Evolutionary conservation across 92 coral and sea anemone genomes (phyloP).

Genomic region (Pocillopora meandrina): DNA sequence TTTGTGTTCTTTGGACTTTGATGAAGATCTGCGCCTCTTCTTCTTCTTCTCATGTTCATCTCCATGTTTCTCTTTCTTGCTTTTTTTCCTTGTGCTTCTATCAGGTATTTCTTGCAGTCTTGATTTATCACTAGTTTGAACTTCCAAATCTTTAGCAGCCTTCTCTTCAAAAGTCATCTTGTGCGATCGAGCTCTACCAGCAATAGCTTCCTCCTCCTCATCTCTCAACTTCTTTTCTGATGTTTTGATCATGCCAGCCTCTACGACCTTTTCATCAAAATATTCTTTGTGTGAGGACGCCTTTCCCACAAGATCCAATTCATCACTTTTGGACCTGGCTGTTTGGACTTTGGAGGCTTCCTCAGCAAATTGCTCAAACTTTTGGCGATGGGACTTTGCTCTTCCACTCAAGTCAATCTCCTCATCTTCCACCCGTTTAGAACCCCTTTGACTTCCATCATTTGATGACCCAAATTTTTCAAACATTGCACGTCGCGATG

Average conservation of each 20-base stretch:
- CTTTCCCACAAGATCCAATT: slow-evolving; percentile 53
- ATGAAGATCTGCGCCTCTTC: slow-evolving; percentile 45
- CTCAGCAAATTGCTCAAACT: slow-evolving; percentile 71
- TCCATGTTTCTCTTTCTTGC: slow-evolving; percentile 48
- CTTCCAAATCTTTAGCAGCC: slow-evolving; percentile 59
- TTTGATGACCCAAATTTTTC: slow-evolving; percentile 71
- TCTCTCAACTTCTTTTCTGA: slow-evolving; percentile 41
- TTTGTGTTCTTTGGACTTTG: slow-evolving; percentile 23
- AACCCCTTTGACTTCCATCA: slow-evolving; percentile 42
- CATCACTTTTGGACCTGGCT: slow-evolving; percentile 42
- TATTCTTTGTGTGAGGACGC: slow-evolving; percentile 65
- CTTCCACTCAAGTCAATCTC: slow-evolving; percentile 70
- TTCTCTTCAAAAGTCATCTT: slow-evolving; percentile 62
- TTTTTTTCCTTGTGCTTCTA: slow-evolving; percentile 51
- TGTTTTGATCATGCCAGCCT: slow-evolving; percentile 55
- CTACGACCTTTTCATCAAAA: slow-evolving; percentile 71
- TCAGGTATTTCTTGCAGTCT: slow-evolving; percentile 57
- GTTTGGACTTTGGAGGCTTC: slow-evolving; percentile 72
- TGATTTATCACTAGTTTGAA: slow-evolving; percentile 42
- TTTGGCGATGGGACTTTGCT: slow-evolving; percentile 71
- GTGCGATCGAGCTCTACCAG: slow-evolving; percentile 55
- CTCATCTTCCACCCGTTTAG: slow-evolving; percentile 38
- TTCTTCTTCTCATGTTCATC: slow-evolving; percentile 59
- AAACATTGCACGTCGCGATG: slow-evolving; percentile 71
- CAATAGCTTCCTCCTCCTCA: slow-evolving; percentile 50